Base-by-base conservation (phyloP, 2,113 vertebrate species). In the Polypterus bichir region DNA sequence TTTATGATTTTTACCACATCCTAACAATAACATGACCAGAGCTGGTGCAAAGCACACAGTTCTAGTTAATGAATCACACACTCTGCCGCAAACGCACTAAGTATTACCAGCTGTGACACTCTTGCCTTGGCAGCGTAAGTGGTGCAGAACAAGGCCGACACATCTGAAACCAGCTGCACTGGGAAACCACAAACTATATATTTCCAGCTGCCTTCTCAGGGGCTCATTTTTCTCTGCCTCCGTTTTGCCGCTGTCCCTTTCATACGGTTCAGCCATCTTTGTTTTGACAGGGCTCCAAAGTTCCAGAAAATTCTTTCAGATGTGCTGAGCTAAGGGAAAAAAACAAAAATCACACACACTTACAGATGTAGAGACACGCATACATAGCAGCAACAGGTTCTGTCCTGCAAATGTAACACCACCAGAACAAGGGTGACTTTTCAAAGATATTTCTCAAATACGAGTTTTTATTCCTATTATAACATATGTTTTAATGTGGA, bases 1-100 rank as follows among this genome's bases (percentile, higher is more conserved):
- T 92, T 92, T 93, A 92, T 94, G 89, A 92, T 94, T 97, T 67
- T 95, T 92, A 97, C 94, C 94, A 97, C 95, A 96, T 98, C 95
- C 94, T 93, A 94, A 96, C 92, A 95, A 96, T 94, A 98, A 98
- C 92, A 97, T 81, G 88, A 90, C 87, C 91, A 88, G 88, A 88
- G 89, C 89, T 91, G 86, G 91, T 89, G 88, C 90, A 94, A 92
- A 95, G 93, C 92, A 94, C 88, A 88, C 86, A 88, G 89, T 87
- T 89, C 89, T 81, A 88, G 88, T 88, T 97, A 97, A 97, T 96
- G 93, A 97, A 97, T 94, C 92, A 92, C 94, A 91, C 93, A 89
- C 90, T 87, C 92, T 89, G 86, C 89, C 86, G 85, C 91, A 91
- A 92, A 89, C 89, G 88, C 87, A 84, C 87, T 97, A 97, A 98